These are phyloP conservation scores for Tribolium madens DNA, from an alignment of 1,140 invertebrate genomes.

Conservation along the genomic window DNA sequence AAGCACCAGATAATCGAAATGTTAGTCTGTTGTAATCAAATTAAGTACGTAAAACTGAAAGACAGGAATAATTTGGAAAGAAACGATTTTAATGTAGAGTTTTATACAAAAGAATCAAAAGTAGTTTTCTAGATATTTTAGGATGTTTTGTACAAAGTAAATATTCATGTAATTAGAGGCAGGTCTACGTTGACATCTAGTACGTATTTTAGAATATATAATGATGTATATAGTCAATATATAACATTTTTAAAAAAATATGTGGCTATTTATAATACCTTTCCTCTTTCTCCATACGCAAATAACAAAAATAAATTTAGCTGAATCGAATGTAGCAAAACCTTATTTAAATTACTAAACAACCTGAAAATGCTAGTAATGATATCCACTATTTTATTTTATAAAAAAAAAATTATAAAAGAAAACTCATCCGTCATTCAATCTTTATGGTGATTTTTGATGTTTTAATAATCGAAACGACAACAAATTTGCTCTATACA, in stretches of 20 bases:
- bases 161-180: constrained; percentile 57
- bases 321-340: no score
- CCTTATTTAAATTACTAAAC: no score
- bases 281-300: no score
- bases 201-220: constrained; percentile 60
- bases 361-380: no score
- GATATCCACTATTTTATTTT: no score
- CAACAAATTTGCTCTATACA: no score
- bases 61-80: constrained; percentile 42
- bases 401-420: no score
- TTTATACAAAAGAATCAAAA: constrained; percentile 65
- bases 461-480: no score
- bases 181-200: constrained; percentile 58
- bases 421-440: no score
- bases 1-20: constrained; percentile 50
- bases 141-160: constrained; percentile 65
- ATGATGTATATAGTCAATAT: constrained; percentile 59
- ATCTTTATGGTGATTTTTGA: no score
- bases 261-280: neutral
- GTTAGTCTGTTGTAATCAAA: constrained; percentile 21
- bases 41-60: constrained; percentile 43
- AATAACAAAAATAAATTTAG: no score
- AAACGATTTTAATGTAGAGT: constrained; percentile 60
- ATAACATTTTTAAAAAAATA: constrained; percentile 52
- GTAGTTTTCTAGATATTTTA: constrained; percentile 66